Percentiles rank a stretch among this genome's conserved stretches.
Conservation (phyloP, 2,113 vertebrate species). For the Nannobrachium achirus region DNA sequence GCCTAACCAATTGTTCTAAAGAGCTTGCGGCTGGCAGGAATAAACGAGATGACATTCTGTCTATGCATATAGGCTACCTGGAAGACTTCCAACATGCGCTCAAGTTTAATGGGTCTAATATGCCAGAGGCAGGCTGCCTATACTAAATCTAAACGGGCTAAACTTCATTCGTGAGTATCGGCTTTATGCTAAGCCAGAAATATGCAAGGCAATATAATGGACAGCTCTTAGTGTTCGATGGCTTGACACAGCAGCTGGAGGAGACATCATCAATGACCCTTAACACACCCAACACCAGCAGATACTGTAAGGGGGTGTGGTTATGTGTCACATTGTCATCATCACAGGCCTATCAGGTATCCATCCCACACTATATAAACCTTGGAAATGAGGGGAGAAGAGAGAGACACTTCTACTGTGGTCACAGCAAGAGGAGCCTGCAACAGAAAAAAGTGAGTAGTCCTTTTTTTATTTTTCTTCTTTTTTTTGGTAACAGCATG, state of each 20-base stretch:
- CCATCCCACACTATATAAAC: slow-evolving; percentile 57
- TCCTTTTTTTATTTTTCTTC: slow-evolving; percentile 18
- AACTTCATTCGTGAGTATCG: too few species aligned
- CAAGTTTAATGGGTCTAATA: too few species aligned
- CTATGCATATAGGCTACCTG: too few species aligned
- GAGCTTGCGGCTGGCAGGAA: too few species aligned
- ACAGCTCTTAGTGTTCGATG: too few species aligned
- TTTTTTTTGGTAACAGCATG: too few species aligned
- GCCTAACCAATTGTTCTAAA: too few species aligned
- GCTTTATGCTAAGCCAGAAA: background rate
- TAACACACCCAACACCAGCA: too few species aligned
- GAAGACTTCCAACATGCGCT: too few species aligned
- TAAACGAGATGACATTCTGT: too few species aligned
- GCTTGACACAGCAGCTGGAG: background rate
- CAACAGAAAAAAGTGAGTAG: slow-evolving; percentile 53
- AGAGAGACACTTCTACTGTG: slow-evolving; percentile 23
- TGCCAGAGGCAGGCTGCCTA: too few species aligned
- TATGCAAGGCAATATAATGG: background rate
- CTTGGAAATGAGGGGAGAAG: slow-evolving; percentile 16
- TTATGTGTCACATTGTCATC: slow-evolving; percentile 28
- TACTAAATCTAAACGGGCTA: too few species aligned
- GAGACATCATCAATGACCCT: slow-evolving; percentile 1
- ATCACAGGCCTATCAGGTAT: slow-evolving; percentile 58
- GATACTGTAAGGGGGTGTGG: slow-evolving; percentile 52
- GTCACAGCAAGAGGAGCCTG: slow-evolving; percentile 32